Conservation (phyloP, 1,140 invertebrate species). For the Cyclargus thomasi region DNA sequence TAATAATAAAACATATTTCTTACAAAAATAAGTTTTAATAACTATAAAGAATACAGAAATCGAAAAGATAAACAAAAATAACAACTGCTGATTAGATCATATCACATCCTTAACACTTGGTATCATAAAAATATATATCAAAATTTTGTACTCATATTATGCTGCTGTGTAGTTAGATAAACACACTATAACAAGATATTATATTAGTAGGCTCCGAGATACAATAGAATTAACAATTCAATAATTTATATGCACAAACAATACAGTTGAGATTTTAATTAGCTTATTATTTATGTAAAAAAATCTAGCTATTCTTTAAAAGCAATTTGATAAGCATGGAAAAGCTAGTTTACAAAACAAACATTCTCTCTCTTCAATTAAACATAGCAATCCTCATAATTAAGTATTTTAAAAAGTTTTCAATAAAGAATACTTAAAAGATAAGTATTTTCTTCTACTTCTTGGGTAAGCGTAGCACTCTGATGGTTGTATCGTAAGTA, state of each 20-base stretch:
- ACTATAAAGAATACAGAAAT: neutral
- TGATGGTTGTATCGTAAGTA: slow-evolving; percentile 70
- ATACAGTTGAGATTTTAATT: neutral
- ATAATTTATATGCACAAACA: neutral
- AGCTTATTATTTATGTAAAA: neutral
- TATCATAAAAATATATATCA: neutral
- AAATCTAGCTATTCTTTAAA: neutral
- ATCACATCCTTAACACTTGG: neutral
- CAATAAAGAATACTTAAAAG: neutral
- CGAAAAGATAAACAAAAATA: neutral
- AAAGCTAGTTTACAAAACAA: neutral
- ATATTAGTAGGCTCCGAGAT: no score
- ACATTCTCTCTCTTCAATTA: neutral
- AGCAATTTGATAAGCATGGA: neutral
- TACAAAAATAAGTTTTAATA: neutral
- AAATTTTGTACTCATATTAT: neutral
- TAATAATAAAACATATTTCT: neutral
- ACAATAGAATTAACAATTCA: neutral
- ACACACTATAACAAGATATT: neutral
- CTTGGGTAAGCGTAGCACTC: slow-evolving; percentile 48
- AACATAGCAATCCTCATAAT: neutral
- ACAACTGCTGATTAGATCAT: neutral
- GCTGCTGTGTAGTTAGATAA: neutral
- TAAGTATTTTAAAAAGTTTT: neutral
- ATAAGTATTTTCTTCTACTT: slow-evolving; percentile 39